phyloP scores from a whole-genome alignment of 2,797 vertebrate species.

The Macroramphosus scolopax region DNA sequence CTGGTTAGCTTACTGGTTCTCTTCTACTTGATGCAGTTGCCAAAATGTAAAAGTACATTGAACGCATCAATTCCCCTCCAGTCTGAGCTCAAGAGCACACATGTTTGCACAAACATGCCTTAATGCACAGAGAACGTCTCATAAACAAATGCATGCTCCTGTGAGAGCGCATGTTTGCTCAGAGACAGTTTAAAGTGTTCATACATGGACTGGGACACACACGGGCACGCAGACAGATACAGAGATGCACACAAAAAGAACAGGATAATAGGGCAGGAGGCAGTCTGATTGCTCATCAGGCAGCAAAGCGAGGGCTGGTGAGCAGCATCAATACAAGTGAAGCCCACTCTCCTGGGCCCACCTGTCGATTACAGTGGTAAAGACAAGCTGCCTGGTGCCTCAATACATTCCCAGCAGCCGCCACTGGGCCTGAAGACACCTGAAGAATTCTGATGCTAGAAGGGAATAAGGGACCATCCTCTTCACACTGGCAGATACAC shows the following conservation, averaged over 20 bases:
- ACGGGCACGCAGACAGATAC: slow-evolving; percentile 18
- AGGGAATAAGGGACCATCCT: slow-evolving; percentile 63
- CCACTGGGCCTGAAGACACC: slow-evolving; percentile 52
- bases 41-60: slow-evolving; percentile 12
- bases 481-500: slow-evolving; percentile 43
- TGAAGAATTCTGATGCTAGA: slow-evolving; percentile 67
- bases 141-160: background rate
- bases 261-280: slow-evolving; percentile 40
- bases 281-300: slow-evolving; percentile 64
- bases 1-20: slow-evolving; percentile 25
- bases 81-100: too few relatives aligned
- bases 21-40: slow-evolving; percentile 7
- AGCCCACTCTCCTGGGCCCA: slow-evolving; percentile 65
- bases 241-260: slow-evolving; percentile 17
- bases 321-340: slow-evolving; percentile 56
- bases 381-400: slow-evolving; percentile 66
- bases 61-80: slow-evolving; percentile 15
- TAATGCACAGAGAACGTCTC: background rate
- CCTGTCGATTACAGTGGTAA: slow-evolving; percentile 71
- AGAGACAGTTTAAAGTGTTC: slow-evolving; percentile 2
- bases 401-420: slow-evolving; percentile 62
- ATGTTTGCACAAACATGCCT: slow-evolving; percentile 4
- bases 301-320: slow-evolving; percentile 40
- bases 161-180: slow-evolving; percentile 3
- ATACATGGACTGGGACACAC: slow-evolving; percentile 8